Evolutionary conservation across 1,140 invertebrate genomes (phyloP).

Genomic region (Carposina sasakii): DNA sequence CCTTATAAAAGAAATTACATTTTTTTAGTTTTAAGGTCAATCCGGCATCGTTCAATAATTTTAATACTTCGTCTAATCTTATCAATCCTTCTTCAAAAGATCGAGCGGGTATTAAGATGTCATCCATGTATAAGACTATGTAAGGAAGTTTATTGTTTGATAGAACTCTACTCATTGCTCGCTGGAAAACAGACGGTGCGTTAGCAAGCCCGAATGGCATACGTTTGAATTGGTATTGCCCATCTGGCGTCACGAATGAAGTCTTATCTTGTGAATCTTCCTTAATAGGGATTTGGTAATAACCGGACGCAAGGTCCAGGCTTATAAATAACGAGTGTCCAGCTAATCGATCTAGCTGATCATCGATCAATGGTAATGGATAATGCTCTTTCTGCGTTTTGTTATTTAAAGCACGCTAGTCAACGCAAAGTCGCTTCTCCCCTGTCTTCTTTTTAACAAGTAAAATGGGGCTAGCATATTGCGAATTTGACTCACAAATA

Average conservation of each 20-base stretch:
- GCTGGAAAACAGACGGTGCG: conserved; percentile 17
- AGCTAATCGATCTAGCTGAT: conserved; percentile 47
- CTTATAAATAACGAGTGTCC: conserved; percentile 49
- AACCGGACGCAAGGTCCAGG: conserved; percentile 65
- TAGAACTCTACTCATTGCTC: conserved; percentile 2
- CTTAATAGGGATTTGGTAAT: conserved; percentile 43
- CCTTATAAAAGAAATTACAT: conserved; percentile 19
- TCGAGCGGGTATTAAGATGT: conserved; percentile 3
- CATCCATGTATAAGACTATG: conserved; percentile 11
- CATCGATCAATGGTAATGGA: conserved; percentile 69
- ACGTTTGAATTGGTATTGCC: conserved; percentile 26
- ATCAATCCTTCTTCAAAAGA: conserved; percentile 3
- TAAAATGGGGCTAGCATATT: not conserved
- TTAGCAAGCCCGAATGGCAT: conserved; percentile 31
- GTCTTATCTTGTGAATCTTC: conserved; percentile 53
- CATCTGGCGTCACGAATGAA: conserved; percentile 36
- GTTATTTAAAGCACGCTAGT: conserved; percentile 65
- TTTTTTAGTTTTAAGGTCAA: conserved; percentile 23
- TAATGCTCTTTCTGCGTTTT: conserved; percentile 45
- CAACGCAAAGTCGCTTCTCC: conserved; percentile 41
- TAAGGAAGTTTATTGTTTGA: conserved; percentile 2
- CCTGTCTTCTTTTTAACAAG: conserved; percentile 8
- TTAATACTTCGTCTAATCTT: conserved; percentile 15
- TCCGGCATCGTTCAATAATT: conserved; percentile 11
- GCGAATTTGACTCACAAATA: not conserved